Percentiles rank a stretch among this genome's conserved stretches.
Conservation (phyloP, 2,797 vertebrate genomes). For the Arctocebus calabarensis region DNA sequence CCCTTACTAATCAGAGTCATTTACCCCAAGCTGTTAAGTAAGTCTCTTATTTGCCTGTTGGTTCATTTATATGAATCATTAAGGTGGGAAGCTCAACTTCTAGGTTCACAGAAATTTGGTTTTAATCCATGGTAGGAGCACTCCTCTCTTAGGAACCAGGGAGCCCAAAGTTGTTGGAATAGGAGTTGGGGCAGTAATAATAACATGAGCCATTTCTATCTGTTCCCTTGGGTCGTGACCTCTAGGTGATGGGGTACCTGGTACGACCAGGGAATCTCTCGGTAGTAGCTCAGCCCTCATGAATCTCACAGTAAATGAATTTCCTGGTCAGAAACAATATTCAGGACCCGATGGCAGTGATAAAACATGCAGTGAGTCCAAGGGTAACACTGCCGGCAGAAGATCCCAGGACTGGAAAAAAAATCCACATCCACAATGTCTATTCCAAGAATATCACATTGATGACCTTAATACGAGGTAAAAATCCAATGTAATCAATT, state of each 20-base stretch:
- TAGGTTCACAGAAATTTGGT: background rate
- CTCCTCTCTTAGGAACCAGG: background rate
- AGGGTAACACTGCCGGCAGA: background rate
- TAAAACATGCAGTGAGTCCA: background rate
- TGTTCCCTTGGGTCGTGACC: background rate
- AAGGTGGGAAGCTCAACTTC: background rate
- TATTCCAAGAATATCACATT: background rate
- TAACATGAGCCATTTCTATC: background rate
- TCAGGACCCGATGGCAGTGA: background rate
- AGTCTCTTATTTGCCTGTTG: background rate
- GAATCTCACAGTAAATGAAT: background rate
- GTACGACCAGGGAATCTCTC: background rate
- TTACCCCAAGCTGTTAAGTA: background rate
- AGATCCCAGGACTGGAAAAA: background rate
- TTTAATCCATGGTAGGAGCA: background rate
- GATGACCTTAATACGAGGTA: background rate
- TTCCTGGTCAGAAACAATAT: background rate
- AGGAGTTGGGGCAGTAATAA: background rate
- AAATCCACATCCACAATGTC: background rate
- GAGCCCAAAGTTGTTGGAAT: background rate
- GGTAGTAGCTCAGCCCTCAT: background rate
- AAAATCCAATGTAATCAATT: background rate
- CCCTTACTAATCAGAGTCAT: background rate
- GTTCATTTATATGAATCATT: background rate
- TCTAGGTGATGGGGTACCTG: background rate